Evolutionary conservation across 2,113 vertebrate genomes (phyloP), one percentile per base, ranked within the genome.

Genomic region (Ctenodactylus gundi): DNA sequence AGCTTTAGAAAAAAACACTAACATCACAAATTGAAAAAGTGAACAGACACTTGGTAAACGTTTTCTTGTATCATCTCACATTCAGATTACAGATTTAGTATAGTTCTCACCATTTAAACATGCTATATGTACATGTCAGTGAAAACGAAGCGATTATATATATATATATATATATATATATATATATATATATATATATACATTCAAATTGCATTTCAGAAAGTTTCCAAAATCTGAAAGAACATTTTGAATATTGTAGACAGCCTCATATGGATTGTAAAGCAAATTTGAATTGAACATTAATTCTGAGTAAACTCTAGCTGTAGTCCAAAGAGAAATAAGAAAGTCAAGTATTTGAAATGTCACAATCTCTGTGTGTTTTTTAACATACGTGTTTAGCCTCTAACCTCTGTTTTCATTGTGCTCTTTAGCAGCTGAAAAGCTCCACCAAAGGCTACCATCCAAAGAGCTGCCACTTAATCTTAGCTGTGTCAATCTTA

Each of bases 361-460:
- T 20, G 29, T 2, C 18, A 41, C 2, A 25, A 3, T 70, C 23
- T n/a, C 15, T 65, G 1, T 36, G 6, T 12, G 15, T 18, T 70
- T 80, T 68, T 55, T 27, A 80, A 36, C 36, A 21, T 10, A 0
- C 46, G 0, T 81, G 13, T 85, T 85, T 82, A 55, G n/a, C n/a
- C n/a, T n/a, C n/a, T n/a, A n/a, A n/a, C n/a, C n/a, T n/a, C 2
- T 34, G 1, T 36, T 44, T 2, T 17, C 44, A 2, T 55, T 31
- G 21, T 51, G 18, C 2, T 53, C 8, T 84, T 29, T 20, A 82
- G 44, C 2, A 76, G 2, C 9, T 41, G 8, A 21, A 88, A 46
- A 77, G 34, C n/a, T 39, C 5, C 0, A 20, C n/a, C 3, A 49
- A 46, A 36, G 34, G 14, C 39, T 34, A 55, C 23, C 27, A 73